Base-by-base conservation (phyloP, 2,888 invertebrate species). In the Protophormia terraenovae region DNA sequence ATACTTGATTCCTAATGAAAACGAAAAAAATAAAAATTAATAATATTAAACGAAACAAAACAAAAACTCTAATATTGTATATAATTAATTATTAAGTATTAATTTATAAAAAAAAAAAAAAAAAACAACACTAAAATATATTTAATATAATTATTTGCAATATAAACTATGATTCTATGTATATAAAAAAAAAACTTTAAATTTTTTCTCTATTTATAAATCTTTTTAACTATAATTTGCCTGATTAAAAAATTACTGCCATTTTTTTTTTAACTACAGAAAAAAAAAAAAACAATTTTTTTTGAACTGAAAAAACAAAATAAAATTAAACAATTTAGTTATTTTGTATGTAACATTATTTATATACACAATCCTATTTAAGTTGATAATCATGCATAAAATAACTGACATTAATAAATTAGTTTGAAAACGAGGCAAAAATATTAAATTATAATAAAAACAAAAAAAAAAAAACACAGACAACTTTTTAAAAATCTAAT, bases 1-100 rank as follows among this genome's bases (percentile, higher is more conserved):
- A 81, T 41, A 84, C 72, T 77, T 69, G 81, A 81, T 84, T 84
- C 84, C 84, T 84, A 84, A 67, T 29, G 24, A 60, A 75, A 72
- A 58, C 45, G 14, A 75, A 72, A 60, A 58, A 47, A 53, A 24
- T n/a, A n/a, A n/a, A n/a, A n/a, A n/a, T n/a, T n/a, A n/a, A n/a
- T n/a, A n/a, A n/a, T n/a, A n/a, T n/a, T n/a, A n/a, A n/a, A n/a
- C n/a, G n/a, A n/a, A n/a, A n/a, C n/a, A n/a, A 12, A 67, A 32
- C 3, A 38, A 24, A 5, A 27, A 71, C 41, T 10, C n/a, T 8
- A 38, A 55, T 16, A 60, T 27, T 75, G 41, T 75, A 83, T 12
- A 75, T 47, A 79, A 58, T 45, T 60, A 53, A 50, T 71, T 71
- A 60, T 50, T 71, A 82, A 19, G 16, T 35, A n/a, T 50, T 82